These are phyloP conservation scores for Tauraco hartlaubi DNA, from an alignment of 2,797 vertebrate genomes.

Conservation along the genomic window DNA sequence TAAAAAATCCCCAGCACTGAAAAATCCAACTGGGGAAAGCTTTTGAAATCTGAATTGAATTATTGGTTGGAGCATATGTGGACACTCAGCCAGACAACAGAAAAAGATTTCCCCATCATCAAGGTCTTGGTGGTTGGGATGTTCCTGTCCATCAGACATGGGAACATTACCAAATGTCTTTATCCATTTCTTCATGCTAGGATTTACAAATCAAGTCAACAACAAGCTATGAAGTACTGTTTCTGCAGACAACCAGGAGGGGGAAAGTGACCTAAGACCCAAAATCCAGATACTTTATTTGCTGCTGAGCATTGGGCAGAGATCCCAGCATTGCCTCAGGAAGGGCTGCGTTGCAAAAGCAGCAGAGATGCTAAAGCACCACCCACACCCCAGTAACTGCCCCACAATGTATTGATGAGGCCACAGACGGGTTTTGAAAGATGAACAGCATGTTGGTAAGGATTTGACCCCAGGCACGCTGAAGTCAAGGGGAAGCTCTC, in stretches of 20 bases:
- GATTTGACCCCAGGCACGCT: not conserved
- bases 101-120: not conserved
- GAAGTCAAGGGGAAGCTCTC: not conserved
- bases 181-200: not conserved
- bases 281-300: not conserved
- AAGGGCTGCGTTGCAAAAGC: not conserved
- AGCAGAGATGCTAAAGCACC: not conserved
- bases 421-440: not conserved
- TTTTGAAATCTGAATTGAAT: not conserved
- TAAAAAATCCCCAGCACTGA: not conserved
- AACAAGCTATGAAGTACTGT: not conserved
- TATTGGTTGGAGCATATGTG: not conserved
- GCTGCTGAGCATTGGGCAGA: not conserved
- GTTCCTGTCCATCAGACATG: rapidly evolving
- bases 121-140: not conserved
- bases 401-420: rapidly evolving
- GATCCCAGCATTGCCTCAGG: rapidly evolving
- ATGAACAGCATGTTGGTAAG: not conserved
- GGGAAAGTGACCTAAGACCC: not conserved
- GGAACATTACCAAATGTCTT: not conserved
- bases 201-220: not conserved
- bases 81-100: not conserved
- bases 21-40: not conserved
- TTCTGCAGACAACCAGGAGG: not conserved
- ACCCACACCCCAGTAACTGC: not conserved